A percentile compares a stretch with the other conserved stretches of the same genome.
Conservation (phyloP, 2,113 vertebrate genomes). For the Gnathonemus echidnorhynchus region DNA sequence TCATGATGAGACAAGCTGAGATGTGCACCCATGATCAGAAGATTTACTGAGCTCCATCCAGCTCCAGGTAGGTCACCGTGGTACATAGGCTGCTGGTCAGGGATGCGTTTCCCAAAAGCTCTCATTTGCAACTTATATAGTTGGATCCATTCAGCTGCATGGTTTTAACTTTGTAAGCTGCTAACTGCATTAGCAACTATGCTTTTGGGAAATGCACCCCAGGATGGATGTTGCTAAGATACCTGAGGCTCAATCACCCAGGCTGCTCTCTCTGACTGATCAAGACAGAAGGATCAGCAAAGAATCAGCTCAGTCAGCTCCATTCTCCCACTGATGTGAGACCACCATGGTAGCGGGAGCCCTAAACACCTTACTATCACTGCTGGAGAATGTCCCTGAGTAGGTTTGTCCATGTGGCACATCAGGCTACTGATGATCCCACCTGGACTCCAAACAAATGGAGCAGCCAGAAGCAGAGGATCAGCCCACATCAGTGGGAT, state of each 20-base stretch:
- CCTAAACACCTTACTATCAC: background rate
- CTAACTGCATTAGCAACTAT: background rate
- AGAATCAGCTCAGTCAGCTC: background rate
- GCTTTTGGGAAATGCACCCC: background rate
- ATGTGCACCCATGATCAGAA: background rate
- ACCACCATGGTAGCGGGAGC: background rate
- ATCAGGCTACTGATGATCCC: background rate
- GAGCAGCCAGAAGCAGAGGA: background rate
- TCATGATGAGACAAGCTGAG: background rate
- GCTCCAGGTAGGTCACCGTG: background rate
- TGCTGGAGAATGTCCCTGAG: background rate
- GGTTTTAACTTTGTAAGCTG: background rate
- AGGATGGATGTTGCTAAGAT: background rate
- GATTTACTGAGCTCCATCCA: background rate
- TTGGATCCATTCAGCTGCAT: background rate
- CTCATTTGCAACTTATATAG: background rate
- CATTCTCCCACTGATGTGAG: background rate
- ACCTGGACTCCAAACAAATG: slow-evolving; percentile 13
- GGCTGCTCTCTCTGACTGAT: background rate
- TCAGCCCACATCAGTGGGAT: background rate
- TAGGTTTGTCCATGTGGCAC: background rate
- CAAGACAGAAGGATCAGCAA: background rate
- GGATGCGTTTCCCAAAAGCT: background rate
- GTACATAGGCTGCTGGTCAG: background rate
- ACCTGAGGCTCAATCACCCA: background rate